Conservation (phyloP, 2,113 vertebrate genomes). For the Callionymus lyra region DNA sequence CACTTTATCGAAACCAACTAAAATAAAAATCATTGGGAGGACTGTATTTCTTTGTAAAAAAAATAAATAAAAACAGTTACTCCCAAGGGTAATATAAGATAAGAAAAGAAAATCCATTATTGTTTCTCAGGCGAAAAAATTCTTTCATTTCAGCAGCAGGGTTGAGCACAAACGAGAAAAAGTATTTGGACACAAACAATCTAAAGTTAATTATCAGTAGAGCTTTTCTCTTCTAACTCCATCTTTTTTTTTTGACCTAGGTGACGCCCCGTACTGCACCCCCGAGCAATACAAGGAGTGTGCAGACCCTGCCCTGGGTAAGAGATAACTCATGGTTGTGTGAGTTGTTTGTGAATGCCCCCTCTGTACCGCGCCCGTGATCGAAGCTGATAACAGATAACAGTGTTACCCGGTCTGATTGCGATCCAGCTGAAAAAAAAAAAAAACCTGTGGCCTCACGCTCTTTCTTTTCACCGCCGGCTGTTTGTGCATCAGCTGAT, state of each 20-base stretch:
- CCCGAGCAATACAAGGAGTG: slow-evolving; percentile 99
- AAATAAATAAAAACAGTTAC: no score
- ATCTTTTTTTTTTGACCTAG: slow-evolving; percentile 56
- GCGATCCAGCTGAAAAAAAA: slow-evolving; percentile 17
- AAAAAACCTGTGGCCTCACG: slow-evolving; percentile 10
- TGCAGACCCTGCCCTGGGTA: slow-evolving; percentile 91
- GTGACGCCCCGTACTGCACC: slow-evolving; percentile 95
- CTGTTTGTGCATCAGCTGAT: slow-evolving; percentile 26
- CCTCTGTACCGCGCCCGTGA: slow-evolving; percentile 23
- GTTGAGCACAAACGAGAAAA: no score
- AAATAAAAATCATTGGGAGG: no score
- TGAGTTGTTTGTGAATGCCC: slow-evolving; percentile 10
- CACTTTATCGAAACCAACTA: no score
- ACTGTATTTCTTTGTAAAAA: no score
- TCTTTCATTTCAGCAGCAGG: no score
- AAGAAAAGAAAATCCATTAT: no score
- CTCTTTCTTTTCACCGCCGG: slow-evolving; percentile 8
- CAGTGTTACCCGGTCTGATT: slow-evolving; percentile 17
- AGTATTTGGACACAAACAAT: no score
- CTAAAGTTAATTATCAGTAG: neutral
- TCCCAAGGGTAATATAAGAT: no score
- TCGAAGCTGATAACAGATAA: slow-evolving; percentile 42
- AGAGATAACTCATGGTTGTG: slow-evolving; percentile 49
- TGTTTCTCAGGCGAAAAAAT: no score
- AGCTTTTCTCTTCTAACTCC: neutral